A percentile compares a stretch with the other conserved stretches of the same genome.
Evolutionary conservation across 1,140 invertebrate genomes (phyloP).

Genomic region (Eumeta japonica): DNA sequence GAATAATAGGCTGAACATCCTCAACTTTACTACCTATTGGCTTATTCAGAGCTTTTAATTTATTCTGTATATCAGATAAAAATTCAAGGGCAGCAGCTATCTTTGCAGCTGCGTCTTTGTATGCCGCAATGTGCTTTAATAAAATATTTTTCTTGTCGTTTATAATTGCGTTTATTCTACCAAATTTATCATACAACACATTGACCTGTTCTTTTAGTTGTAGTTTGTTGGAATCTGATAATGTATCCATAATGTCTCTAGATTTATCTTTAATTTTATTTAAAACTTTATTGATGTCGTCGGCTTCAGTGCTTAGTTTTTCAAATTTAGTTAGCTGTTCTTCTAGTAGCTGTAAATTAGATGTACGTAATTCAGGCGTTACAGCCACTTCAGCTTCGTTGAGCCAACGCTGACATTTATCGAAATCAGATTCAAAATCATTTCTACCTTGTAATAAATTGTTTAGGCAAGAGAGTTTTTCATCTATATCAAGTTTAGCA

Average conservation of each 20-base stretch:
- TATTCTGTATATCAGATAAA: slow-evolving; percentile 76
- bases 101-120: slow-evolving; percentile 73
- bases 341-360: slow-evolving; percentile 76
- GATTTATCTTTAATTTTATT: slow-evolving; percentile 74
- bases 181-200: slow-evolving; percentile 74
- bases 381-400: slow-evolving; percentile 84
- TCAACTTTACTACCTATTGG: slow-evolving; percentile 83
- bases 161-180: slow-evolving; percentile 70
- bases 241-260: slow-evolving; percentile 74
- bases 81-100: slow-evolving; percentile 79
- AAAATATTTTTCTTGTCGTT: slow-evolving; percentile 72
- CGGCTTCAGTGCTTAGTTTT: slow-evolving; percentile 73
- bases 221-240: slow-evolving; percentile 83
- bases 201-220: slow-evolving; percentile 77
- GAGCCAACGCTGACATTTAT: slow-evolving; percentile 80
- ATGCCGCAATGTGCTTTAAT: slow-evolving; percentile 73
- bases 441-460: slow-evolving; percentile 75
- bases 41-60: slow-evolving; percentile 78
- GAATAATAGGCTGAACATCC: slow-evolving; percentile 77
- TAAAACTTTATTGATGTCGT: slow-evolving; percentile 68
- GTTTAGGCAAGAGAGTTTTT: slow-evolving; percentile 70
- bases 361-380: slow-evolving; percentile 73
- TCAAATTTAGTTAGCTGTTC: slow-evolving; percentile 84
- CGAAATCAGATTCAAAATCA: slow-evolving; percentile 77
- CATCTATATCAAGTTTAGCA: slow-evolving; percentile 68